Evolutionary conservation across 1,140 invertebrate species (phyloP).

Genomic region (Drosophila asahinai): DNA sequence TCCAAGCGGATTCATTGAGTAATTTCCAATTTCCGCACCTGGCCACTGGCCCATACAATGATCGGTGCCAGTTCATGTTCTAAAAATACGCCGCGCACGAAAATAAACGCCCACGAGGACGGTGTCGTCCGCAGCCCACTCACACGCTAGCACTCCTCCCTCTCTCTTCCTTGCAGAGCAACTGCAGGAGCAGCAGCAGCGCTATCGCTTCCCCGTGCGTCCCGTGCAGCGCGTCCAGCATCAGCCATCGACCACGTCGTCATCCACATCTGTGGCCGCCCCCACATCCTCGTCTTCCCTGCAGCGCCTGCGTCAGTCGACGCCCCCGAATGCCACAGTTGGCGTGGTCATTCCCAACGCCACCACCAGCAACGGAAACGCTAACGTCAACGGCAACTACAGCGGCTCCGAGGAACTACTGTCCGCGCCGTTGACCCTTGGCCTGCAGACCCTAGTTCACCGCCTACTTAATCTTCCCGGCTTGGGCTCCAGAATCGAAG

Average conservation of each 20-base stretch:
- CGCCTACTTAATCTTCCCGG: conserved; percentile 39
- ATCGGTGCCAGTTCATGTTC: conserved; percentile 76
- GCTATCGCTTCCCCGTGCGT: conserved; percentile 80
- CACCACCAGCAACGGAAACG: conserved; percentile 61
- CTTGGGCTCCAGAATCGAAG: conserved; percentile 15
- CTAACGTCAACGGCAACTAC: conserved; percentile 43
- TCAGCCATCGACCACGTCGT: conserved; percentile 50
- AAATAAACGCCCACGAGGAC: conserved; percentile 71
- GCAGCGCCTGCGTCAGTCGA: conserved; percentile 55
- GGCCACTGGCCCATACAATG: conserved; percentile 35
- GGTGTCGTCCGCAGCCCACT: conserved; percentile 11
- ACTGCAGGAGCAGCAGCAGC: conserved; percentile 76
- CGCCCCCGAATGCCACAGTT: conserved; percentile 67
- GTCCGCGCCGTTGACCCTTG: conserved; percentile 14
- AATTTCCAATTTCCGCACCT: conserved; percentile 54
- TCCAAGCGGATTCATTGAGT: conserved; percentile 7
- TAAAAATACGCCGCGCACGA: conserved; percentile 62
- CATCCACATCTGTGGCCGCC: conserved; percentile 14
- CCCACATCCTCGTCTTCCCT: conserved; percentile 30
- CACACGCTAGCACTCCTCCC: conserved; percentile 38
- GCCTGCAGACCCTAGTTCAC: conserved; percentile 50
- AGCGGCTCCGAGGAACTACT: conserved; percentile 32
- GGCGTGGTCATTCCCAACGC: conserved; percentile 80
- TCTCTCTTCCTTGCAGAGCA: conserved; percentile 60
- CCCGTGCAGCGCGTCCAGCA: conserved; percentile 79